These are phyloP conservation scores for Morpho deidamia DNA, from an alignment of 2,888 invertebrate genomes.

Conservation along the genomic window DNA sequence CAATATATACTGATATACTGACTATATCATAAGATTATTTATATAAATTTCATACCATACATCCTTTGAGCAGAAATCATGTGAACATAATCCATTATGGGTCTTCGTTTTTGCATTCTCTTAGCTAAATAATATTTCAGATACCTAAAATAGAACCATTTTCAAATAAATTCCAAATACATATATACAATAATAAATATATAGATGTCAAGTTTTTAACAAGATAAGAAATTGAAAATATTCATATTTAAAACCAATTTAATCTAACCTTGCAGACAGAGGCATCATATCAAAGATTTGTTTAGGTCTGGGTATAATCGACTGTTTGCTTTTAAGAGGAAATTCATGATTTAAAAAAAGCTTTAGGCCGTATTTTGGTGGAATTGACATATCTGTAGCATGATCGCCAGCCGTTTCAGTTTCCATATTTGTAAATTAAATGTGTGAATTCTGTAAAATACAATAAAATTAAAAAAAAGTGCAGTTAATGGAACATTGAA, in stretches of 20 bases:
- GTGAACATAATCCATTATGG: slow-evolving; percentile 89
- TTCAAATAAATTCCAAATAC: too few relatives aligned
- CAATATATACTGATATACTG: too few relatives aligned
- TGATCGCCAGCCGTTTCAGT: slow-evolving; percentile 30
- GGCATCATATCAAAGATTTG: slow-evolving; percentile 86
- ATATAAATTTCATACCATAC: slow-evolving; percentile 81
- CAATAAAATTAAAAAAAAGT: neutral
- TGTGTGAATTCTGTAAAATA: neutral
- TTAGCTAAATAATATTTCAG: slow-evolving; percentile 82
- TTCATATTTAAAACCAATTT: neutral
- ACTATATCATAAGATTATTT: too few relatives aligned
- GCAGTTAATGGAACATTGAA: too few relatives aligned
- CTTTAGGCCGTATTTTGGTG: slow-evolving; percentile 84
- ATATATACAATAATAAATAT: too few relatives aligned
- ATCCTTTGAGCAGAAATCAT: slow-evolving; percentile 87
- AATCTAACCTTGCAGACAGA: slow-evolving; percentile 81
- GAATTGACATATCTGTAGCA: slow-evolving; percentile 41
- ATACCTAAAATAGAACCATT: slow-evolving; percentile 77
- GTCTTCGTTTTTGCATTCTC: slow-evolving; percentile 80
- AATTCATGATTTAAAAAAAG: slow-evolving; percentile 86
- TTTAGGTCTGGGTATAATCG: slow-evolving; percentile 79
- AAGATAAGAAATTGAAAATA: neutral
- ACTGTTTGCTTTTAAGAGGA: slow-evolving; percentile 85
- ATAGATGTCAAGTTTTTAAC: too few relatives aligned
- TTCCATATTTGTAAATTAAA: slow-evolving; percentile 21